A percentile compares a stretch with the other conserved stretches of the same genome.
phyloP scores from a whole-genome alignment of 2,888 invertebrate genomes.

The Congeria kusceri region DNA sequence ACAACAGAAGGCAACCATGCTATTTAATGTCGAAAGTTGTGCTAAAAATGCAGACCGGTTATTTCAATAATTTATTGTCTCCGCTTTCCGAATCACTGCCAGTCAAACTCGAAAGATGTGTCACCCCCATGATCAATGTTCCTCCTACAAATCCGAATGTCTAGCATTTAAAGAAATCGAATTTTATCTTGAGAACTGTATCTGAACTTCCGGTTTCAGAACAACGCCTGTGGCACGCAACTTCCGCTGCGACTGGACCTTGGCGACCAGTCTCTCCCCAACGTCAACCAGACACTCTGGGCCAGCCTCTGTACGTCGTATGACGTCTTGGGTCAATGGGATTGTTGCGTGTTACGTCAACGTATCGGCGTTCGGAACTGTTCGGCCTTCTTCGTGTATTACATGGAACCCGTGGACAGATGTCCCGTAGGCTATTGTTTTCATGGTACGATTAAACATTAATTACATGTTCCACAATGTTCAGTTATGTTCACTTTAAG shows the following conservation, averaged over 20 bases:
- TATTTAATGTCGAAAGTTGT: no score
- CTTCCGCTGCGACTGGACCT: conserved; percentile 68
- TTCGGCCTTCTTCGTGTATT: conserved; percentile 64
- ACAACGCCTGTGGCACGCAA: conserved; percentile 59
- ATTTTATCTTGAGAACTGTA: neutral
- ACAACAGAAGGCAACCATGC: no score
- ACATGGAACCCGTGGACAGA: conserved; percentile 65
- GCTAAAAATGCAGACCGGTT: no score
- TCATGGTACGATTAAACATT: conserved; percentile 57
- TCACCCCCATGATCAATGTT: no score
- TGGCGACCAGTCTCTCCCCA: conserved; percentile 45
- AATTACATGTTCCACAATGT: no score
- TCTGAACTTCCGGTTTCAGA: conserved; percentile 35
- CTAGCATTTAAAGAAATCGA: no score
- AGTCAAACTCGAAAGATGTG: no score
- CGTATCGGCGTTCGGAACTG: conserved; percentile 60
- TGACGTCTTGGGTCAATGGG: conserved; percentile 67
- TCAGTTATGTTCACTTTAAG: no score
- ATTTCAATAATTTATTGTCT: no score
- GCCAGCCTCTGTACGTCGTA: conserved; percentile 67
- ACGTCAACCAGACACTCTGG: conserved; percentile 21
- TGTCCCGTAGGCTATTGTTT: conserved; percentile 70
- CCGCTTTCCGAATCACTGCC: no score
- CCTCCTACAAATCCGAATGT: no score
- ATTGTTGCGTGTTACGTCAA: conserved; percentile 71